Evolutionary conservation across 2,797 vertebrate genomes (phyloP).

Genomic region (Pantherophis alleghaniensis): DNA sequence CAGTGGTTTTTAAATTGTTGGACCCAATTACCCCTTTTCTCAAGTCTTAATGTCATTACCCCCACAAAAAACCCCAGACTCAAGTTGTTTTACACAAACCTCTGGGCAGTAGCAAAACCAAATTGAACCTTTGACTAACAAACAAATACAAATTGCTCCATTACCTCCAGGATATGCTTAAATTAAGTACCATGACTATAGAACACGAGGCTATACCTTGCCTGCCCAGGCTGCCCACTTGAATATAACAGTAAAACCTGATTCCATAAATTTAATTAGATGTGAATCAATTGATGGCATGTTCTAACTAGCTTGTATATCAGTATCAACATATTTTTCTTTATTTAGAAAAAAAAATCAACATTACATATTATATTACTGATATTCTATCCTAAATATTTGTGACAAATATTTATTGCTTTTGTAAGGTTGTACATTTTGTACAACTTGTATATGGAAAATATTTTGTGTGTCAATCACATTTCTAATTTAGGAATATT

Average conservation of each 20-base stretch:
- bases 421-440: neutral
- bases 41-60: neutral
- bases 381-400: neutral
- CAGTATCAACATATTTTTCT: neutral
- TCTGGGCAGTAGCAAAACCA: neutral
- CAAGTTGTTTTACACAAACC: neutral
- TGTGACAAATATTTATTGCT: neutral
- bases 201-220: neutral
- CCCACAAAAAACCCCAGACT: neutral
- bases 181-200: neutral
- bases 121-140: neutral
- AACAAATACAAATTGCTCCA: neutral
- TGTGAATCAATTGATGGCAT: neutral
- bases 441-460: neutral
- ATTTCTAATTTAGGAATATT: neutral
- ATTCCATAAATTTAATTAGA: neutral
- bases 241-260: neutral
- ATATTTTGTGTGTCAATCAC: neutral
- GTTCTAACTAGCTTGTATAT: neutral
- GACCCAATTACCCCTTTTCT: neutral
- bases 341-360: neutral
- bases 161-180: neutral
- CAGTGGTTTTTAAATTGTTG: neutral
- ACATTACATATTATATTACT: neutral
- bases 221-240: neutral